Base-by-base conservation (phyloP, 2,797 vertebrate species). In the Miichthys miiuy region DNA sequence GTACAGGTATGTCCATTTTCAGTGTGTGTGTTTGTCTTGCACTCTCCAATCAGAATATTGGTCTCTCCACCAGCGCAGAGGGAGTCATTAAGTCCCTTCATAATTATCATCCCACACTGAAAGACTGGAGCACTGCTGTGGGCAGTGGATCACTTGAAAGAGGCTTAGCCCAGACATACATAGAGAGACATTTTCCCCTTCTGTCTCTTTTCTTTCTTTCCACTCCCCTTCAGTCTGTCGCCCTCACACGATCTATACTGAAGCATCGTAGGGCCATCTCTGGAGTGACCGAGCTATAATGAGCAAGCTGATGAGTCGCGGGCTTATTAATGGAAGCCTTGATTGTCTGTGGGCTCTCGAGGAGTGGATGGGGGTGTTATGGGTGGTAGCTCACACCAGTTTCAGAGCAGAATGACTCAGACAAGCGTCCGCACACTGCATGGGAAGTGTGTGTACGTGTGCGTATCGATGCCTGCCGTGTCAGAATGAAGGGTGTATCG, bases 91-190 rank as follows among this genome's bases (percentile, higher is more conserved):
- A 87, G 87, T 86, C 89, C 83, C 80, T 60, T 90, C 83, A 61
- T 93, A 90, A 94, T 92, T 92, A 93, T 90, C 90, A 86, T 81
- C 81, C 80, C 71, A 85, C 86, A 83, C 83, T 84, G 56, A 73
- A 79, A 81, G 81, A 74, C 71, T 41, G 67, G 60, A 79, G 85
- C 30, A 3, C 69, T 75, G 57, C 79, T 72, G 87, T 85, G 87
- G 94, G 88, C 14, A 83, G 88, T 51, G 70, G 80, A 92, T 80
- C 76, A 61, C 85, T 89, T 79, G 67, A 90, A 90, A 88, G 88
- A 82, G 69, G 72, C 81, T 88, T 88, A 85, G 76, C 52, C 69
- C 67, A 83, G 77, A 87, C 80, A 20, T 64, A 48, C 79, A 73
- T 34, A 48, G 64, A 81, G 75, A 82, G 56, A 48, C 57, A 70